phyloP scores from a whole-genome alignment of 2,113 vertebrate species.

The Gavialis gangeticus region DNA sequence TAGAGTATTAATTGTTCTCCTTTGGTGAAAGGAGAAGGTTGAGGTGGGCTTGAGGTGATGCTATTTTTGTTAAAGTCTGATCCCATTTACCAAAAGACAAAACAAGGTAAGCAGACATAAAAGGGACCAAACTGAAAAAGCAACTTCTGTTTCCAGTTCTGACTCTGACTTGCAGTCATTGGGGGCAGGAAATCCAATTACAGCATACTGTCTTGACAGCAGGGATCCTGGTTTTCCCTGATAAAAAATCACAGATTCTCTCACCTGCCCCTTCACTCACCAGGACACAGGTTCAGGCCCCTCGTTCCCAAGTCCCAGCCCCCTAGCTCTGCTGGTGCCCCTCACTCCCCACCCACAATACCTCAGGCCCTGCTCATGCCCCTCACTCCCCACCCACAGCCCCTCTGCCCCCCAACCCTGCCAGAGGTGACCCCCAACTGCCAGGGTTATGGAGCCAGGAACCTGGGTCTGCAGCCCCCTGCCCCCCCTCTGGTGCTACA shows the following conservation, averaged over 20 bases:
- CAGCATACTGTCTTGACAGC: neutral
- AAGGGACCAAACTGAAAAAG: neutral
- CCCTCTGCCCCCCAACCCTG: neutral
- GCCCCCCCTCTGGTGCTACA: too few relatives aligned
- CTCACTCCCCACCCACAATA: too few relatives aligned
- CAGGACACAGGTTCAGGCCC: too few relatives aligned
- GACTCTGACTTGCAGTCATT: neutral
- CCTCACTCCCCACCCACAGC: neutral
- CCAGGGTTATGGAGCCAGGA: too few relatives aligned
- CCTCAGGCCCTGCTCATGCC: too few relatives aligned
- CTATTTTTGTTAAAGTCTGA: neutral
- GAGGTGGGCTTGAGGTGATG: neutral
- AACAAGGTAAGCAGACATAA: conserved; percentile 5
- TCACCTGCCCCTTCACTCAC: too few relatives aligned
- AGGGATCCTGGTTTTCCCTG: too few relatives aligned
- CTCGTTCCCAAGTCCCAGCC: too few relatives aligned
- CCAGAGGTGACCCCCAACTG: neutral
- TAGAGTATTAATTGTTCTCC: neutral
- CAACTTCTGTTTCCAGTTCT: neutral
- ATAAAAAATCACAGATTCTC: too few relatives aligned
- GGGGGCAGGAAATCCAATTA: neutral
- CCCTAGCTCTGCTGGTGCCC: too few relatives aligned
- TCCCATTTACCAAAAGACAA: neutral
- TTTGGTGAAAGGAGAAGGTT: neutral
- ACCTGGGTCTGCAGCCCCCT: too few relatives aligned